Evolutionary conservation across 2,888 invertebrate genomes (phyloP), one percentile per base, ranked within the genome.

Genomic region (Buathra laborator): DNA sequence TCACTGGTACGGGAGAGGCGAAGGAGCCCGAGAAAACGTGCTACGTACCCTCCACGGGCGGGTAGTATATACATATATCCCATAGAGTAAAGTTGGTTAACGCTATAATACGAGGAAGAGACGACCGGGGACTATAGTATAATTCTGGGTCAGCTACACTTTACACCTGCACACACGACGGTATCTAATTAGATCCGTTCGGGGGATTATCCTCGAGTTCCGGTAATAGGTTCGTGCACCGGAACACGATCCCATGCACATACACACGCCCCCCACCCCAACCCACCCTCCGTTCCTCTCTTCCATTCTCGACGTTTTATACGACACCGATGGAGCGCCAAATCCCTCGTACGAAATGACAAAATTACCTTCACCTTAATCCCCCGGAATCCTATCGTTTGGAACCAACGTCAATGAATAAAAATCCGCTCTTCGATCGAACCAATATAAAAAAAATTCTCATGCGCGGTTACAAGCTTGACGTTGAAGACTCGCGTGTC

Each of bases 101-200:
- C 48, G 16, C 19, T 64, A 53, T 24, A 62, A 37, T 37, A 37
- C 37, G 37, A 12, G 19, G 19, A 24, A 56, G 56, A 56, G 56
- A 37, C 37, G 48, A 10, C n/a, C 19, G 1, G 7, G 24, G 46
- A 32, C 19, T 14, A 19, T 71, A 19, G 19, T 43, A 46, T 77
- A 62, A 81, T 74, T 72, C 29, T 53, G n/a, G 66, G 86, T 86
- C 82, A 86, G 75, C 87, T 66, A 88, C 85, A 87, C 85, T 87
- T 89, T 87, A 87, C 88, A 88, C 88, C 84, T 83, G 81, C 72
- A 67, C 46, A 80, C 43, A 10, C 51, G 44, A 44, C 59, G 85
- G 79, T 81, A 88, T 83, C 72, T 87, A 89, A 90, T 89, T 89
- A 89, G 86, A 85, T 82, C 70, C 71, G 82, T 80, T 24, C 66